A percentile compares a stretch with the other conserved stretches of the same genome.
Conservation (phyloP, 2,113 vertebrate species). For the Centrocercus urophasianus region DNA sequence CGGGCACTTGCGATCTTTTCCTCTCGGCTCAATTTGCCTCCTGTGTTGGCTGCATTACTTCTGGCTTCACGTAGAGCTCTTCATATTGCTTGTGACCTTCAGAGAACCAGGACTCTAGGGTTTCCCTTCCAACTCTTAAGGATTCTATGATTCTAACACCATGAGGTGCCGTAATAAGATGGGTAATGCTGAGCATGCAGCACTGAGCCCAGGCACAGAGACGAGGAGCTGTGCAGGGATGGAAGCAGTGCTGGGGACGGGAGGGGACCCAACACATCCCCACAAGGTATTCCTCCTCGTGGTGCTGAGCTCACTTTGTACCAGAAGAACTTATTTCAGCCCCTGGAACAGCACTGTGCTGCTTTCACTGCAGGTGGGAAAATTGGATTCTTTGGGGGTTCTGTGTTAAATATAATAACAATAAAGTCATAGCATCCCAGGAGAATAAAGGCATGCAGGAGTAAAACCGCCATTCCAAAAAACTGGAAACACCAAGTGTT, state of each 20-base stretch:
- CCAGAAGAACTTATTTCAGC: not conserved
- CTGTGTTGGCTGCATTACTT: not conserved
- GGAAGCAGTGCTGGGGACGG: too few species aligned
- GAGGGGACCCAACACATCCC: not conserved
- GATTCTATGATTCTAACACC: too few species aligned
- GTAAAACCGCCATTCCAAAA: not conserved
- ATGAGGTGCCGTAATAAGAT: not conserved
- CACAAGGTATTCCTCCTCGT: not conserved
- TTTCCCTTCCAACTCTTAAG: too few species aligned
- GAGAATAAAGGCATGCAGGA: not conserved
- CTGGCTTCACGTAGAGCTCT: not conserved
- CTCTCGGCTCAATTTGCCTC: not conserved
- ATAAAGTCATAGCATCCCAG: not conserved
- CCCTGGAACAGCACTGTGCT: not conserved
- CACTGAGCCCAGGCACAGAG: not conserved
- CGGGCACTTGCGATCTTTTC: not conserved
- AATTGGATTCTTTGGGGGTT: not conserved
- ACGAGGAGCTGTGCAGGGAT: not conserved
- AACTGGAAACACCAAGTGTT: not conserved
- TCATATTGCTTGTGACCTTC: not conserved
- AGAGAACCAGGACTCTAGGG: not conserved
- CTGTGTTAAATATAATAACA: not conserved
- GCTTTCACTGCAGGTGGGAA: not conserved
- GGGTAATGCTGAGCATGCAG: accelerated
- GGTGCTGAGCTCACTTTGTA: not conserved